A percentile compares a stretch with the other conserved stretches of the same genome.
These are phyloP conservation scores for Volucella inanis DNA, from an alignment of 2,888 invertebrate species.

Conservation along the genomic window DNA sequence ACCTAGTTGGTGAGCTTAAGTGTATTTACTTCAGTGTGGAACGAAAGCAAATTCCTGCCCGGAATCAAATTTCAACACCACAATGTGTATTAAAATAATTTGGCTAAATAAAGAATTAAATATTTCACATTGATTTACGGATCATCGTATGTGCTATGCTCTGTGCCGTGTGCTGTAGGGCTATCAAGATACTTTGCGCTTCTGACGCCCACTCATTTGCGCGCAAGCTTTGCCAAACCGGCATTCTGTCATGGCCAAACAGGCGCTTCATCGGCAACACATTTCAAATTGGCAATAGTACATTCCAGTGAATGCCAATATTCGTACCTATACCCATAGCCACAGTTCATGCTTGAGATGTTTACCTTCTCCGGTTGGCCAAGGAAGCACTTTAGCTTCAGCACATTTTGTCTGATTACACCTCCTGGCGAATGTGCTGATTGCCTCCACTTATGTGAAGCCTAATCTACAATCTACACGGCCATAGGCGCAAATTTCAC, in stretches of 20 bases:
- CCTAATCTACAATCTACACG: constrained; percentile 74
- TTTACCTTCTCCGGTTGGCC: neutral
- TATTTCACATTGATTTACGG: constrained; percentile 74
- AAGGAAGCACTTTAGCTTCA: constrained; percentile 24
- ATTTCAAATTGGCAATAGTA: constrained; percentile 53
- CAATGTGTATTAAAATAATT: constrained; percentile 72
- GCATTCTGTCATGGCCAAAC: constrained; percentile 50
- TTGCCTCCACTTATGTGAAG: constrained; percentile 66
- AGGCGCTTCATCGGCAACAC: constrained; percentile 58
- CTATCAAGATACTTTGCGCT: constrained; percentile 75
- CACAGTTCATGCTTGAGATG: too few relatives aligned
- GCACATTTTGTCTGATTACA: constrained; percentile 67
- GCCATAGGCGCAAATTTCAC: constrained; percentile 75
- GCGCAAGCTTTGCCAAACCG: constrained; percentile 48
- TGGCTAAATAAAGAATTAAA: constrained; percentile 75
- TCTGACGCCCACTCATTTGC: constrained; percentile 72
- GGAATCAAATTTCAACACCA: constrained; percentile 75
- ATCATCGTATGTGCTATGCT: constrained; percentile 34
- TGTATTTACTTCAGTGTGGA: neutral
- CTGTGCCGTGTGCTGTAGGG: constrained; percentile 47
- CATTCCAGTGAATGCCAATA: constrained; percentile 24
- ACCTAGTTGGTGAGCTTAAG: neutral
- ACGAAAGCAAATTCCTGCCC: constrained; percentile 51
- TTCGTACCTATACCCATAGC: too few relatives aligned
- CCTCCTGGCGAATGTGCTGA: constrained; percentile 71